phyloP scores from a whole-genome alignment of 2,113 vertebrate genomes.

The Pelodiscus sinensis region DNA sequence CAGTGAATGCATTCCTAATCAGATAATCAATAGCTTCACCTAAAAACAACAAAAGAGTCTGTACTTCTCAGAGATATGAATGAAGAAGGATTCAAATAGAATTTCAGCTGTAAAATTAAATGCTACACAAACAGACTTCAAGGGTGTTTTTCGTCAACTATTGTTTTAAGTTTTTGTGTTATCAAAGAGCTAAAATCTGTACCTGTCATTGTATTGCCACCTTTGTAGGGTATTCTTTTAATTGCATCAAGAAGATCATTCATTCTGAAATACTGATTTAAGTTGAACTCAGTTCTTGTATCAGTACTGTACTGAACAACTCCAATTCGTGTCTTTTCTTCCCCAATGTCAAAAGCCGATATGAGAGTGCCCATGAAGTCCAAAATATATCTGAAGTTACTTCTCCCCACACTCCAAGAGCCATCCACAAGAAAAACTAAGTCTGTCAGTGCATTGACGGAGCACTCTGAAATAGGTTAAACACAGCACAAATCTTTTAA shows the following conservation, averaged over 20 bases:
- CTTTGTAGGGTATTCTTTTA: slow-evolving; percentile 88
- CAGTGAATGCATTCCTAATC: slow-evolving; percentile 86
- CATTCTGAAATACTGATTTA: slow-evolving; percentile 85
- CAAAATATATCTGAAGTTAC: slow-evolving; percentile 90
- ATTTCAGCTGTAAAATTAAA: slow-evolving; percentile 1
- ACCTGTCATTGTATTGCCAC: slow-evolving; percentile 93
- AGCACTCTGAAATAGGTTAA: slow-evolving; percentile 85
- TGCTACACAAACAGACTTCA: background rate
- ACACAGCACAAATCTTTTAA: background rate
- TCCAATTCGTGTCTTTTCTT: slow-evolving; percentile 90
- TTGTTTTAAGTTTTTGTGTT: background rate
- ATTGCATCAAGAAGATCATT: slow-evolving; percentile 88
- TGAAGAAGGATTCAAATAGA: background rate
- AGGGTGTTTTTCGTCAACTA: background rate
- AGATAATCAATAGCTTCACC: slow-evolving; percentile 90
- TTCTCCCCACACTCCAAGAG: slow-evolving; percentile 90
- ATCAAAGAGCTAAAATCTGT: background rate
- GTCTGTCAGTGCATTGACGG: slow-evolving; percentile 85
- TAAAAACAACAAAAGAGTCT: slow-evolving; percentile 60
- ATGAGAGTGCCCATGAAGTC: slow-evolving; percentile 86
- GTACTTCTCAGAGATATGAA: background rate
- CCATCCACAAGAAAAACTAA: slow-evolving; percentile 93
- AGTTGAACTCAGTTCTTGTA: slow-evolving; percentile 88
- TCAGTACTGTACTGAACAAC: slow-evolving; percentile 92
- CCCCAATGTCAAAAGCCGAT: slow-evolving; percentile 91